These are phyloP conservation scores for Papilio glaucus DNA, from an alignment of 1,140 invertebrate genomes.

Conservation along the genomic window DNA sequence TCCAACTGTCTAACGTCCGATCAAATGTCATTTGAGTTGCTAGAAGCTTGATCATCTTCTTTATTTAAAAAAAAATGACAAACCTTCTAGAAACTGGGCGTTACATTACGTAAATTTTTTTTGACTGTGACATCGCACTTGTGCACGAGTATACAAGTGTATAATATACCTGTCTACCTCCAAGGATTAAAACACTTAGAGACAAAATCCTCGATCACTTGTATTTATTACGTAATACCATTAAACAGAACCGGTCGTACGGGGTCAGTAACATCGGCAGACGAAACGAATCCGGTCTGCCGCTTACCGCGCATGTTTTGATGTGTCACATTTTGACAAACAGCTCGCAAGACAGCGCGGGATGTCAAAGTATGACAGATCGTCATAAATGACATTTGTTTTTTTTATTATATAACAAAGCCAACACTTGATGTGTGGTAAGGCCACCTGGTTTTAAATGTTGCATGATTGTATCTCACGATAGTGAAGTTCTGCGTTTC, in stretches of 20 bases:
- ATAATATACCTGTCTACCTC: neutral
- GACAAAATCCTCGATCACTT: constrained; percentile 12
- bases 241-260: constrained; percentile 3
- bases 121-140: no score
- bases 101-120: no score
- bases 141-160: no score
- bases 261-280: constrained; percentile 25
- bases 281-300: constrained; percentile 18
- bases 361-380: constrained; percentile 20
- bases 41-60: no score
- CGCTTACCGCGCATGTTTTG: constrained; percentile 14
- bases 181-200: neutral
- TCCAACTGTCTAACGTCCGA: no score
- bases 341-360: neutral
- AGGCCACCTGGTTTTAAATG: neutral
- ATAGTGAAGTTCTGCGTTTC: no score
- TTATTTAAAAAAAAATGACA: no score
- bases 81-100: no score
- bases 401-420: constrained; percentile 3
- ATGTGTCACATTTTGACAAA: constrained; percentile 2
- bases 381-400: constrained; percentile 4
- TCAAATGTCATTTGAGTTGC: no score
- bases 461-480: no score
- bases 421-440: neutral
- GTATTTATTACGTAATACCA: constrained; percentile 7